phyloP scores from a whole-genome alignment of 1,140 invertebrate genomes.

The Ceratosolen fusciceps region DNA sequence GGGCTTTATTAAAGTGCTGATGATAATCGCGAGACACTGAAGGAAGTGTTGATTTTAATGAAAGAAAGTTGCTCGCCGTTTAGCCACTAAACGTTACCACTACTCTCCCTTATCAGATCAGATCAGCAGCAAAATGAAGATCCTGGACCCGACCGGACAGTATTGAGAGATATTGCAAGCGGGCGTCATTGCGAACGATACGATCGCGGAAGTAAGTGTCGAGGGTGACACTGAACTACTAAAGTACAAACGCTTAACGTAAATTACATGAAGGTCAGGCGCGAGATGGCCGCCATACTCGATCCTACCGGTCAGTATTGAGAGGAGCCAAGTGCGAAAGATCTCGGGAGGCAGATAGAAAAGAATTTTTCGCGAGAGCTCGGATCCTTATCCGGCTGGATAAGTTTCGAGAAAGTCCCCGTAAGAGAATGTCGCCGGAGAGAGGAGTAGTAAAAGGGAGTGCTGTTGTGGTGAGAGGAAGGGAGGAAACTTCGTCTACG shows the following conservation, averaged over 20 bases:
- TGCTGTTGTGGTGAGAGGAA: constrained; percentile 59
- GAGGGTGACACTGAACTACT: constrained; percentile 14
- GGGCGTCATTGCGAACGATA: not conserved
- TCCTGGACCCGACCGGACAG: constrained; percentile 62
- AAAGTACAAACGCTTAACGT: not conserved
- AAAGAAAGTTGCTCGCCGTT: not conserved
- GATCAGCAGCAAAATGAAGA: constrained; percentile 35
- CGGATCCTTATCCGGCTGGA: not conserved
- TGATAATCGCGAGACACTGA: not conserved
- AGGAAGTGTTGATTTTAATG: not conserved
- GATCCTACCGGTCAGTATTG: constrained; percentile 58
- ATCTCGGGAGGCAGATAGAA: not conserved
- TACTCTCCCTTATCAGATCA: not conserved
- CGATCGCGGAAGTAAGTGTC: constrained; percentile 42
- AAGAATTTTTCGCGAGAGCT: constrained; percentile 1
- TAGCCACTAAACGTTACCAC: no score
- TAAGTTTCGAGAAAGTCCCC: not conserved
- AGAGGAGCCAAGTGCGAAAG: constrained; percentile 44
- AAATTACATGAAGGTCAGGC: constrained; percentile 1
- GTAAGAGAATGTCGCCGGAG: constrained; percentile 8
- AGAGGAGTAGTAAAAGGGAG: constrained; percentile 41
- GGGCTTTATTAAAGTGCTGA: constrained; percentile 62
- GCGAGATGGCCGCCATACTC: constrained; percentile 52
- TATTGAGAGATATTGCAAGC: constrained; percentile 54
- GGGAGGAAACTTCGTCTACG: constrained; percentile 66